Conservation (phyloP, 2,797 vertebrate genomes). For the Gorsachius magnificus region DNA sequence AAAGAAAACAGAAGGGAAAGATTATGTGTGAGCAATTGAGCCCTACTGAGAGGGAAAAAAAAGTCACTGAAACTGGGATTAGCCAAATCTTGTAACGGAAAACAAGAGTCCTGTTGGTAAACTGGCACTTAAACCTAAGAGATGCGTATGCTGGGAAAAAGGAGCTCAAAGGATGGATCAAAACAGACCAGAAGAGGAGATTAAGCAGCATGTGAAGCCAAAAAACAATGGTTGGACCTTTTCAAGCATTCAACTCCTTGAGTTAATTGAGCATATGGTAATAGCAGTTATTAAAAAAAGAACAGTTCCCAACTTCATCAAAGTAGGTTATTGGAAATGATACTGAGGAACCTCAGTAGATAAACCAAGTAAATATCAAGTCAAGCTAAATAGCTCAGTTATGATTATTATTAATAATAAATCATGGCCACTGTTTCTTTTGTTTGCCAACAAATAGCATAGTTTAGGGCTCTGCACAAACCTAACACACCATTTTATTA, state of each 20-base stretch:
- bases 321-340: not conserved
- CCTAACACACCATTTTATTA: not conserved
- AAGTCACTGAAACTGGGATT: constrained; percentile 45
- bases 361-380: not conserved
- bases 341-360: not conserved
- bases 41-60: constrained; percentile 25
- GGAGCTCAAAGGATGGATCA: not conserved
- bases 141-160: not conserved
- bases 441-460: not conserved
- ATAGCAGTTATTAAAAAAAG: not conserved
- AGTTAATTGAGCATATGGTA: not conserved
- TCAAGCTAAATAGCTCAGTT: constrained; percentile 26
- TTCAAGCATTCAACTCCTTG: not conserved
- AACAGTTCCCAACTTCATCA: constrained; percentile 8
- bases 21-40: constrained; percentile 30
- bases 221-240: not conserved
- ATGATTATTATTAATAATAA: constrained; percentile 54
- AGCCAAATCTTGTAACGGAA: constrained; percentile 48
- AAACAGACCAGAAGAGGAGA: not conserved
- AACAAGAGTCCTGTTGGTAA: constrained; percentile 38
- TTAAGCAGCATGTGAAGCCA: not conserved
- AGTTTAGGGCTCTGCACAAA: constrained; percentile 5
- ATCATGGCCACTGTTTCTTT: constrained; percentile 34
- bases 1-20: constrained; percentile 51
- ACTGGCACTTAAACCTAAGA: not conserved